These are phyloP conservation scores for Gymnothorax javanicus DNA, from an alignment of 2,797 vertebrate species.

Conservation along the genomic window DNA sequence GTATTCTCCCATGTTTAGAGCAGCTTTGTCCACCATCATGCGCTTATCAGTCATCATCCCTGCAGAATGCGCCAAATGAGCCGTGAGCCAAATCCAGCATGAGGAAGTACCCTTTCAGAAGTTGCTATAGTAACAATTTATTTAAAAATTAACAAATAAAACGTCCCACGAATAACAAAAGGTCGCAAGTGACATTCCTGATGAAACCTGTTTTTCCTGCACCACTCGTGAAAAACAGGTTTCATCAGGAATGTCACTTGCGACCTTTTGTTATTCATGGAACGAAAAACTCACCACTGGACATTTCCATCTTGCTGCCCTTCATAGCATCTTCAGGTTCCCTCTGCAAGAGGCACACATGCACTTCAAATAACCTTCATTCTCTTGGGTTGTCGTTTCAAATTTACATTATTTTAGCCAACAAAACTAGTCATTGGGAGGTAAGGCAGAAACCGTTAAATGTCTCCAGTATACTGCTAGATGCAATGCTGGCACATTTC, in stretches of 20 bases:
- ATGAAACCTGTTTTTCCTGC: too few relatives aligned
- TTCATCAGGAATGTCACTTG: too few relatives aligned
- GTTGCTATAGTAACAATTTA: not conserved
- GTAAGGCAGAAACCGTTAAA: not conserved
- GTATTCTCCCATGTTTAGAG: constrained; percentile 82
- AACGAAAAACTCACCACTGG: constrained; percentile 71
- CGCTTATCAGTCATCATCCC: constrained; percentile 90
- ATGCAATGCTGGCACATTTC: too few relatives aligned
- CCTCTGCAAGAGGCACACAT: constrained; percentile 72
- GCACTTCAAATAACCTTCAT: not conserved
- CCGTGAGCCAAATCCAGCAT: not conserved
- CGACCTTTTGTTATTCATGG: too few relatives aligned
- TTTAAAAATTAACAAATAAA: too few relatives aligned
- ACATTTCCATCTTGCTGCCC: constrained; percentile 87
- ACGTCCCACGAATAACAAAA: too few relatives aligned
- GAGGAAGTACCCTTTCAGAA: not conserved
- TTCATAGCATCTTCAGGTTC: constrained; percentile 92
- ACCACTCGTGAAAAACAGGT: too few relatives aligned
- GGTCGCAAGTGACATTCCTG: too few relatives aligned
- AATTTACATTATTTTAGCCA: not conserved
- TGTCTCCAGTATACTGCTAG: too few relatives aligned
- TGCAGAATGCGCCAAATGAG: constrained; percentile 41
- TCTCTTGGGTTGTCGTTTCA: not conserved
- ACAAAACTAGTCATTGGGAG: not conserved
- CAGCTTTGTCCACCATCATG: constrained; percentile 87